Conservation (phyloP, 2,797 vertebrate species). For the Hylomyscus alleni region DNA sequence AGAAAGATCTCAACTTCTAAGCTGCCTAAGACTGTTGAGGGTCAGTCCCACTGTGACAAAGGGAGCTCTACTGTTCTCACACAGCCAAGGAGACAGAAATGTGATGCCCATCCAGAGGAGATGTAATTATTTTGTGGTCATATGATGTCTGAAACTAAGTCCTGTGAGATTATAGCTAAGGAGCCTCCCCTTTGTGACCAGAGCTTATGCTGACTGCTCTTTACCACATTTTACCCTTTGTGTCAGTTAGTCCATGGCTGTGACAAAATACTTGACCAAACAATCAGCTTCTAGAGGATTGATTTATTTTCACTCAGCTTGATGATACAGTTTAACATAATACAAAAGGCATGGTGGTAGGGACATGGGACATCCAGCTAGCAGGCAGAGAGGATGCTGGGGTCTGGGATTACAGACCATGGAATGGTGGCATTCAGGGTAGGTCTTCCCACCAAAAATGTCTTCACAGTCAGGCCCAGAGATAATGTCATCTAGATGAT, state of each 20-base stretch:
- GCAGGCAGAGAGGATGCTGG: neutral
- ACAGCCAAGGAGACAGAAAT: conserved; percentile 43
- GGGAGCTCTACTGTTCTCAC: neutral
- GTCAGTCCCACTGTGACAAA: conserved; percentile 21
- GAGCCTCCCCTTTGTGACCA: neutral
- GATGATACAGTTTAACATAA: neutral
- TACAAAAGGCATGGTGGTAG: neutral
- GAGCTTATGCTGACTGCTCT: neutral
- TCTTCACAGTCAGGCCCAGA: neutral
- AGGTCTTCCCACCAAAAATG: neutral
- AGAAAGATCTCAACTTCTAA: conserved; percentile 40
- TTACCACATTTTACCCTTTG: neutral
- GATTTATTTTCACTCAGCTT: neutral
- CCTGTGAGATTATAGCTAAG: neutral
- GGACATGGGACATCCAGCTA: neutral
- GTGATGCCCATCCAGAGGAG: neutral
- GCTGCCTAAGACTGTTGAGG: conserved; percentile 39
- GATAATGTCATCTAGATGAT: neutral
- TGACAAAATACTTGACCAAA: neutral
- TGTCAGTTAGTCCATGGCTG: neutral
- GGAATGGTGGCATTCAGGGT: neutral
- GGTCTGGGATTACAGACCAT: neutral
- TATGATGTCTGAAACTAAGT: neutral
- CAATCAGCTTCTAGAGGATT: neutral
- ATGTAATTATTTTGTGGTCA: conserved; percentile 12